Base-by-base conservation (phyloP, 2,797 vertebrate species). In the Aphelocoma californica region DNA sequence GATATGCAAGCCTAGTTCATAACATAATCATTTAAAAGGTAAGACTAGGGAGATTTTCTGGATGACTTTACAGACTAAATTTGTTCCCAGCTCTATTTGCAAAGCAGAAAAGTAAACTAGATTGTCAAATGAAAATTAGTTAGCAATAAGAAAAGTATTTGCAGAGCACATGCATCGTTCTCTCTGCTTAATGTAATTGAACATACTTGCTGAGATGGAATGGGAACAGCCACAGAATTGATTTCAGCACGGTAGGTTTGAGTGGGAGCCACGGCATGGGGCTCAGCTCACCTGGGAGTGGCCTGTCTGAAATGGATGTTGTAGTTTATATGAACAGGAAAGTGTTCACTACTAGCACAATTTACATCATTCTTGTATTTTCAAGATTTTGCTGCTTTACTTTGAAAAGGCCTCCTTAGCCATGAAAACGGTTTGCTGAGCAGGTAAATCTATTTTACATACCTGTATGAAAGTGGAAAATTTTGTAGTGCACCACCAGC, bases 31-130 rank as follows among this genome's bases (percentile, higher is more conserved):
- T 84, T 96, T 95, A 87, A 95, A 95, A 94, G 48, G 48, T 45
- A 86, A 89, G 70, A 56, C 72, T 79, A 2, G 50, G 42, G 56
- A 78, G 67, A 64, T 85, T 93, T 90, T 90, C 64, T 81, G 83
- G 66, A 71, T 64, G 67, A 77, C 50, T 93, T 94, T 90, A 75
- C 84, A 78, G 86, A 79, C 51, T 70, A 62, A 93, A 80, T 87
- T 89, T 77, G 21, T 81, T 79, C 48, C 32, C 51, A 91, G 74
- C 32, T 95, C 87, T 85, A 44, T 90, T 77, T 93, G 66, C 65
- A 88, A 90, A 87, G 88, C 62, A 96, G 72, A 88, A 94, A 91
- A 93, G 61, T 56, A 91, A 97, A 88, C 94, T 92, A 78, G 50
- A 56, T 86, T 86, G 83, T 87, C 81, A 92, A 73, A 67, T 77